Base-by-base conservation (phyloP, 2,888 invertebrate species). In the Sylvicola fuscatus region DNA sequence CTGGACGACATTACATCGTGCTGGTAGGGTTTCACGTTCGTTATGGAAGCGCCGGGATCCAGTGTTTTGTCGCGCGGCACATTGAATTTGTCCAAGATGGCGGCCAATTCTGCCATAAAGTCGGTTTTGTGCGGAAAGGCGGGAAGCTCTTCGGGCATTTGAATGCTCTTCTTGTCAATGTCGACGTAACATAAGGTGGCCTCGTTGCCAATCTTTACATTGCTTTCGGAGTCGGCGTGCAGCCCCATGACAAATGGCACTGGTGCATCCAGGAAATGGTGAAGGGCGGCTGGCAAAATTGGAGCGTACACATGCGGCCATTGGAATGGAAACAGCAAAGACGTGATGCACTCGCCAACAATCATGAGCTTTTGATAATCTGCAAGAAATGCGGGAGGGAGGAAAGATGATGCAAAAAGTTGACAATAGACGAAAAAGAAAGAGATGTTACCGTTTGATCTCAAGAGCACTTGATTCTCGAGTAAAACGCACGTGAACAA, bases 301-400 rank as follows among this genome's bases (percentile, higher is more conserved):
- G 98, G 98, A 40, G 97, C 98, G 60, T 98, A 98, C 3, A 98
- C 95, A 58, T 98, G 95, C 36, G 93, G 92, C 98, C 98, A 98
- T 16, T 76, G 68, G 55, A 97, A 98, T 2, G 98, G 98, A 50
- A 95, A 82, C 28, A 95, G 62, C 15, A 98, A 64, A 0, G 84
- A 70, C 3, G 81, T 82, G 45, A 95, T 72, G 47, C 90, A 82
- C 61, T 98, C 98, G 4, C 95, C 86, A 12, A 98, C 90, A 42
- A 93, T 66, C 92, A 97, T 97, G 47, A 98, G 62, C 52, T 82
- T 80, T 61, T 92, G 86, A 60, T 84, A 86, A 64, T 93, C 95
- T 79, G 65, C 37, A 63, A 56, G 38, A 16, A 37, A 12, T n/a
- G n/a, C n/a, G n/a, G n/a, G n/a, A 27, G 15, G 14, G 11, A 33